Percentiles rank a stretch among this genome's conserved stretches.
Conservation (phyloP, 2,888 invertebrate genomes). For the Lepas anatifera region DNA sequence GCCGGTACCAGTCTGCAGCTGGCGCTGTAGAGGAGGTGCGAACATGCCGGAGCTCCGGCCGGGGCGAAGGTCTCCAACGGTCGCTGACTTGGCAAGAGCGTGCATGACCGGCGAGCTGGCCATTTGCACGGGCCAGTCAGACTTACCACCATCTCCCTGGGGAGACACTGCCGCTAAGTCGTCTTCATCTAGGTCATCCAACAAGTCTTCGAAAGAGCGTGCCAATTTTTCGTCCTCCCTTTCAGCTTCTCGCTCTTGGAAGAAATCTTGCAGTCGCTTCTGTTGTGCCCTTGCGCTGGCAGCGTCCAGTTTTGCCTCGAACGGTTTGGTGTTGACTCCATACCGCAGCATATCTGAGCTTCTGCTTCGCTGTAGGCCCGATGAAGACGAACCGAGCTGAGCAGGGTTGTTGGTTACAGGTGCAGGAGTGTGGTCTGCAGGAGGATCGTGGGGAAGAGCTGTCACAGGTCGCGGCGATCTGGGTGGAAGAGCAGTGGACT, state of each 20-base stretch:
- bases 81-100: background rate
- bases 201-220: background rate
- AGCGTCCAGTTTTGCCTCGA: background rate
- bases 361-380: slow-evolving; percentile 18
- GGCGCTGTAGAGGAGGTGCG: background rate
- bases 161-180: background rate
- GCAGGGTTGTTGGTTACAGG: too few relatives aligned
- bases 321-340: background rate
- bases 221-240: slow-evolving; percentile 2
- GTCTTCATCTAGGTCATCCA: background rate
- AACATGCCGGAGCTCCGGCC: background rate
- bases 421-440: too few relatives aligned
- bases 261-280: background rate
- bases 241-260: background rate
- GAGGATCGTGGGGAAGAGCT: too few relatives aligned
- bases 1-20: background rate
- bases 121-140: background rate
- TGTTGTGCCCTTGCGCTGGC: background rate
- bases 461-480: background rate
- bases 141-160: background rate
- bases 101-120: background rate
- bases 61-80: background rate
- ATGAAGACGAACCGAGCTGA: too few relatives aligned
- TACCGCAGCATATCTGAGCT: background rate
- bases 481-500: too few relatives aligned